These are phyloP conservation scores for Oreohelix idahoensis DNA, from an alignment of 1,140 invertebrate genomes.

Conservation along the genomic window DNA sequence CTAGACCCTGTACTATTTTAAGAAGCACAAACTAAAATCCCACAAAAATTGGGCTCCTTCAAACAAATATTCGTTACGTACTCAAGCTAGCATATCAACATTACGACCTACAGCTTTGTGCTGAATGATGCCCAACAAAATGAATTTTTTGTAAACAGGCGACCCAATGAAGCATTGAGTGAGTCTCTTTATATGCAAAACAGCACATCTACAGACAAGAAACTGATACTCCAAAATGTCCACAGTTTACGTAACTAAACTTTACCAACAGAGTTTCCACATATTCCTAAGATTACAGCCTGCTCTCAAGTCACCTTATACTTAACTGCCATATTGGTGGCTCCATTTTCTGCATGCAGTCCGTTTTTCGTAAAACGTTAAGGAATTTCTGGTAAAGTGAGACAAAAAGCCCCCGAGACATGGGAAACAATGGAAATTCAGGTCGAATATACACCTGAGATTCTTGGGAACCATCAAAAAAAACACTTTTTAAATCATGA, in stretches of 20 bases:
- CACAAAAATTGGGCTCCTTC: no score
- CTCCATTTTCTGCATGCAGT: slow-evolving; percentile 25
- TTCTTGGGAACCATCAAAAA: background rate
- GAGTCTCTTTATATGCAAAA: background rate
- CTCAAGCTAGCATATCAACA: no score
- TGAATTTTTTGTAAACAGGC: no score
- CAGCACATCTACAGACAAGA: no score
- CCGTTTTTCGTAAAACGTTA: slow-evolving; percentile 53
- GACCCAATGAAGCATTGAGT: no score
- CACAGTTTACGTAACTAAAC: background rate
- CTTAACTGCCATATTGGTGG: background rate
- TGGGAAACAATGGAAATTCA: slow-evolving; percentile 90
- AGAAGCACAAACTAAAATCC: no score
- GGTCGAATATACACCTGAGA: slow-evolving; percentile 74
- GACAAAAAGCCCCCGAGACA: slow-evolving; percentile 89
- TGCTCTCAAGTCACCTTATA: background rate
- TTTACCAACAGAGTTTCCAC: background rate
- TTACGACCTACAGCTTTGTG: no score
- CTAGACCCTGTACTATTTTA: no score
- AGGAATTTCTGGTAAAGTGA: slow-evolving; percentile 79
- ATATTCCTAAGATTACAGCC: background rate
- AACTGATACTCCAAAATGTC: no score
- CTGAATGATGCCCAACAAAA: no score
- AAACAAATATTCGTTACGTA: no score
- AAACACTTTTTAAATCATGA: background rate